phyloP scores from a whole-genome alignment of 2,113 vertebrate species.

The Tenebrosternarchus preto region DNA sequence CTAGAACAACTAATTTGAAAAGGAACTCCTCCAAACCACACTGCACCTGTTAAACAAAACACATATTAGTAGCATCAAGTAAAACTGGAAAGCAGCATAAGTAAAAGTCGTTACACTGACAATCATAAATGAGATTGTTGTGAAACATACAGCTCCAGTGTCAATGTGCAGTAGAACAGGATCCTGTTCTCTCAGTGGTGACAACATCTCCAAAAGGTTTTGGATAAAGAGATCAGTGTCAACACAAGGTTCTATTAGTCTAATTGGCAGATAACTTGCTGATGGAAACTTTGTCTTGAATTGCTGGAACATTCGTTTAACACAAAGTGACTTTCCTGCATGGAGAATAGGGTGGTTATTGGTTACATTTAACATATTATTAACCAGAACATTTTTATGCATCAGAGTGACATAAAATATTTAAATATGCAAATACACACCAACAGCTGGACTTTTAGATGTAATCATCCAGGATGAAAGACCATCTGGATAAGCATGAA shows the following conservation, averaged over 20 bases:
- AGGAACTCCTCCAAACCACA: slow-evolving; percentile 73
- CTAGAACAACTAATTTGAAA: slow-evolving; percentile 68
- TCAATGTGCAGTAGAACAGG: slow-evolving; percentile 73
- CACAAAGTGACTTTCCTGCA: slow-evolving; percentile 74
- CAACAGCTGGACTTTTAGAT: slow-evolving; percentile 74
- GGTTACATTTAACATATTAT: background rate
- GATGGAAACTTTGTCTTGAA: slow-evolving; percentile 48
- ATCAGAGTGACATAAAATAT: background rate
- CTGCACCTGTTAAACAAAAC: slow-evolving; percentile 54
- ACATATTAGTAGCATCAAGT: background rate
- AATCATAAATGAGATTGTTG: background rate
- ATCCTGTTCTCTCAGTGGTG: slow-evolving; percentile 59
- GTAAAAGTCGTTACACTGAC: background rate
- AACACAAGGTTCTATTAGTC: slow-evolving; percentile 67
- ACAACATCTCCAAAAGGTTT: slow-evolving; percentile 60
- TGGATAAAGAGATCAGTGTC: slow-evolving; percentile 63
- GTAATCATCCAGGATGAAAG: slow-evolving; percentile 73
- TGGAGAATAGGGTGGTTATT: background rate
- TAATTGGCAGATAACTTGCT: slow-evolving; percentile 60
- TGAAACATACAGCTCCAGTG: slow-evolving; percentile 64
- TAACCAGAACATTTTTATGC: background rate
- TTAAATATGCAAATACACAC: slow-evolving; percentile 58
- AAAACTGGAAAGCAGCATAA: background rate
- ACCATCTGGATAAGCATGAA: slow-evolving; percentile 60
- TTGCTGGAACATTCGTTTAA: slow-evolving; percentile 68